A percentile compares a stretch with the other conserved stretches of the same genome.
Conservation (phyloP, 1,140 invertebrate genomes). For the Arctopsyche grandis region DNA sequence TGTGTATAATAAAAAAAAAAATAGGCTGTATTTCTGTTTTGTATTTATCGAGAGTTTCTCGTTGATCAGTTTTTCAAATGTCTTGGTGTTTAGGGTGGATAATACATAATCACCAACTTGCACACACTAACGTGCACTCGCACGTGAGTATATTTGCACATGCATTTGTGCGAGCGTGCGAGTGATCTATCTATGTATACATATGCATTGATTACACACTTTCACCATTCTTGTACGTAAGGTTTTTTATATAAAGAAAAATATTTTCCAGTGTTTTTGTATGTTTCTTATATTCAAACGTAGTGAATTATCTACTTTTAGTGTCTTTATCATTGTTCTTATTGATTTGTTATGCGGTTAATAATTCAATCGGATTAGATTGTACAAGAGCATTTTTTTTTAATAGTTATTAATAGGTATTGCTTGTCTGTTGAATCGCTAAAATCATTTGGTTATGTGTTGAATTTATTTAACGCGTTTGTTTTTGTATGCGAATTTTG, state of each 20-base stretch:
- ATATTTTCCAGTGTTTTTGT: neutral
- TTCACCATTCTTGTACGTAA: slow-evolving; percentile 15
- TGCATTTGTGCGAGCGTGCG: neutral
- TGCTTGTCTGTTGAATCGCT: no score
- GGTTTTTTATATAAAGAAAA: slow-evolving; percentile 20
- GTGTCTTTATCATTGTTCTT: neutral
- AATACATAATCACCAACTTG: neutral
- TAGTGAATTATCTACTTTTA: neutral
- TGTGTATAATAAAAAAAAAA: slow-evolving; percentile 23
- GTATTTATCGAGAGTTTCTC: slow-evolving; percentile 35
- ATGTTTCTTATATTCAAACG: neutral
- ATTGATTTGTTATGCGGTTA: slow-evolving; percentile 1
- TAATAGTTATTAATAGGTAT: neutral
- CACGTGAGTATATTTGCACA: no score
- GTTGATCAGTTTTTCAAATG: slow-evolving; percentile 29
- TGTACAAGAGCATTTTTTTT: neutral
- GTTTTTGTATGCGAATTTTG: neutral
- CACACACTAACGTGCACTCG: neutral
- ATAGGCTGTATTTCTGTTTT: slow-evolving; percentile 39
- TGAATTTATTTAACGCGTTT: no score
- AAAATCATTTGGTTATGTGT: no score
- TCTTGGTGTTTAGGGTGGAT: slow-evolving; percentile 52
- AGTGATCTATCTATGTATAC: slow-evolving; percentile 14
- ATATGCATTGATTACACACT: slow-evolving; percentile 6
- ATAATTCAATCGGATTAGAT: slow-evolving; percentile 23